Base-by-base conservation (phyloP, 2,113 vertebrate genomes). In the Vidua chalybeata region DNA sequence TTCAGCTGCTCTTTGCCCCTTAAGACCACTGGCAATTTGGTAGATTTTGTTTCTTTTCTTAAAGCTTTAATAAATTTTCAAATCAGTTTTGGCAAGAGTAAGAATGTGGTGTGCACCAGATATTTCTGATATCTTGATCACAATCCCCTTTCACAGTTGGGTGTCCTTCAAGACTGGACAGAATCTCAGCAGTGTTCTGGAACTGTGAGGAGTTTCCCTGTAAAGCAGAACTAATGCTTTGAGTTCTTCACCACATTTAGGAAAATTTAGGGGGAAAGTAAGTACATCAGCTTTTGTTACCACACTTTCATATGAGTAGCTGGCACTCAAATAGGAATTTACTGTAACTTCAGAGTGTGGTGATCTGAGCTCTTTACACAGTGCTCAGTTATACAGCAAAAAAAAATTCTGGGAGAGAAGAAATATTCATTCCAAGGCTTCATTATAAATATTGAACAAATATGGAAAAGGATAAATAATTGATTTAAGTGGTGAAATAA, bases 241-340 rank as follows among this genome's bases (percentile, higher is more conserved):
- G 93, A 84, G 43, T 82, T 95, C 92, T 96, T 62, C 85, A 84
- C 61, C 71, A 58, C 7, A 10, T 92, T 96, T 93, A 95, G 92
- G 84, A 97, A 94, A 94, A 95, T 56, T 80, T 83, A 39, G 24
- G 43, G 35, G 21, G n/a, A 55, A 74, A 66, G 43, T 45, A 31
- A 76, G 30, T 24, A 51, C 73, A 82, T 19, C 54, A 90, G 63
- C n/a, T 97, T 97, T 95, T 96, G 56, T 95, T 93, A 68, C 41
- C 49, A 61, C 37, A 51, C 19, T 91, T 96, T 64, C 94, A 61
- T 43, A 45, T 31, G 64, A 93, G 67, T 76, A 95, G 39, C 56
- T 84, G 66, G 61, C 39, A 63, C 33, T 85, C 39, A 83, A 89
- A 87, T 17, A 52, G 81, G 76, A 93, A 87, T 95, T 95, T 91